Conservation (phyloP, 2,888 invertebrate genomes). For the Tetheella fluctuosa region DNA sequence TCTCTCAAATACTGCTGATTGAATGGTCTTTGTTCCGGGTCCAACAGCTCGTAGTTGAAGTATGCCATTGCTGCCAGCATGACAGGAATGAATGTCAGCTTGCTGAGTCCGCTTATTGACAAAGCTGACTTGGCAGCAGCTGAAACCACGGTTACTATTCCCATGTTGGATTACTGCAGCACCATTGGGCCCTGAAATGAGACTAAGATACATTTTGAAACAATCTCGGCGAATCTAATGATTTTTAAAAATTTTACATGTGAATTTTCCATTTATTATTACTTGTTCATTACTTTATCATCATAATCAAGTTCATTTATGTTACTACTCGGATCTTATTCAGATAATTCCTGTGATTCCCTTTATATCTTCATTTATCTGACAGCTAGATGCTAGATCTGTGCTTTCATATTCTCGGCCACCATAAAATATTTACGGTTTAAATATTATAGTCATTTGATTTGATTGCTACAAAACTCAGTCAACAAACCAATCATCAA, state of each 20-base stretch:
- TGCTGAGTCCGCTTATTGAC: constrained; percentile 88
- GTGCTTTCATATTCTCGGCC: not conserved
- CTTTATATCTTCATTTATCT: too few species aligned
- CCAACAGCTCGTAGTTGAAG: constrained; percentile 93
- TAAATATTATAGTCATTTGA: too few species aligned
- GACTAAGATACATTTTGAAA: not conserved
- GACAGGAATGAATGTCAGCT: constrained; percentile 89
- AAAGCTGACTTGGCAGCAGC: constrained; percentile 89
- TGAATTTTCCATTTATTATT: too few species aligned
- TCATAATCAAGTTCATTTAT: too few species aligned
- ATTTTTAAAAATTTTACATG: too few species aligned
- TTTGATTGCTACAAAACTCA: not conserved
- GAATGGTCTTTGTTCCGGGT: constrained; percentile 92
- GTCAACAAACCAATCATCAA: not conserved
- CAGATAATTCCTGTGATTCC: too few species aligned
- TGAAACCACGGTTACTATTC: constrained; percentile 77
- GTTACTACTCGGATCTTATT: too few species aligned
- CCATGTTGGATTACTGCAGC: constrained; percentile 59
- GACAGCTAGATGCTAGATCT: too few species aligned
- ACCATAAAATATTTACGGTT: too few species aligned
- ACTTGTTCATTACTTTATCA: too few species aligned
- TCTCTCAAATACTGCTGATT: constrained; percentile 86
- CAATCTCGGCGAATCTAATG: not conserved
- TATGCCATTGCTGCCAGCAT: constrained; percentile 91
- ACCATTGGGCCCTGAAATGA: constrained; percentile 49